Evolutionary conservation across 2,797 vertebrate genomes (phyloP).

Genomic region (Cebuella pygmaea): DNA sequence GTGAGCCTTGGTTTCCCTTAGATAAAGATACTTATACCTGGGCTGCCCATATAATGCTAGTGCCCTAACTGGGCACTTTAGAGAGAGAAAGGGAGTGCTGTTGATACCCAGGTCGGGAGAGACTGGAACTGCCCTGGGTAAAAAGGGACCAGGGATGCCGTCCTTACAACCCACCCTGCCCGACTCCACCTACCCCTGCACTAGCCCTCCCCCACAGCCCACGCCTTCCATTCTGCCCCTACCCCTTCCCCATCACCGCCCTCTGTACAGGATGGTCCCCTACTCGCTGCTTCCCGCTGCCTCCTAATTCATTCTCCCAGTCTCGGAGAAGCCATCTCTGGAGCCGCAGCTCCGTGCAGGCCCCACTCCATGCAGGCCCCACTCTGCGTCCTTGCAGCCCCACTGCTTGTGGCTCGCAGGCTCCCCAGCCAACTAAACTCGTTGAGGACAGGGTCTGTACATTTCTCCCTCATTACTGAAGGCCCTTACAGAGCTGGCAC

Average conservation of each 20-base stretch:
- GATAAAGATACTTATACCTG: background rate
- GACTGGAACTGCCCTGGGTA: background rate
- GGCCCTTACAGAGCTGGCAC: background rate
- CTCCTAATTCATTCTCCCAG: background rate
- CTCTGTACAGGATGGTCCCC: background rate
- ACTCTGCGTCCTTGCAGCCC: accelerated
- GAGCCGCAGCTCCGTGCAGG: background rate
- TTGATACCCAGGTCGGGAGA: background rate
- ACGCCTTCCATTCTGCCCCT: accelerated
- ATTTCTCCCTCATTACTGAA: background rate
- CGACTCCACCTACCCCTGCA: accelerated
- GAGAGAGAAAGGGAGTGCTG: background rate
- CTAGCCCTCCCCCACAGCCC: accelerated
- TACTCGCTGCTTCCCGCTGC: background rate
- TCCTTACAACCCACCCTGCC: accelerated
- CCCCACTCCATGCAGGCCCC: background rate
- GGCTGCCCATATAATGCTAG: background rate
- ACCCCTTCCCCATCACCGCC: background rate
- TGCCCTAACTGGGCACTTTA: background rate
- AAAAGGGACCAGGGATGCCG: accelerated
- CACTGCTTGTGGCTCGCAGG: accelerated
- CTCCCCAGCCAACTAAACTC: accelerated
- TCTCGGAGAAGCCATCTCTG: background rate
- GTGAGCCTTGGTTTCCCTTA: background rate
- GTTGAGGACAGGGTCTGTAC: accelerated